Evolutionary conservation across 2,888 invertebrate species (phyloP), one percentile per base, ranked within the genome.

Genomic region (Lampropteryx suffumata): DNA sequence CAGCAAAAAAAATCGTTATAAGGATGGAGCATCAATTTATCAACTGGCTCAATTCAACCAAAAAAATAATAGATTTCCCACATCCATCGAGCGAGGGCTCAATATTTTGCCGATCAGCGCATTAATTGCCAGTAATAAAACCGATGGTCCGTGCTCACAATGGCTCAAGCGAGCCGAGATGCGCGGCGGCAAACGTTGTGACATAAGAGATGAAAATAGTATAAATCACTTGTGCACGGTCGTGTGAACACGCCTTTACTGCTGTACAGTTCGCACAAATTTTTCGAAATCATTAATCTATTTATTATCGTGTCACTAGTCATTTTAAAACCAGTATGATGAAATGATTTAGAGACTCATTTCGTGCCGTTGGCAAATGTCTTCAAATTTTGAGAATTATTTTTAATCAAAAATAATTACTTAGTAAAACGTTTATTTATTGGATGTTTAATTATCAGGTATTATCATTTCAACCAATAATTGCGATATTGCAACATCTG

Each of bases 61-160:
- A 54, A 60, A 57, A 56, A 59, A 62, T 53, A 58, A 57, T 55
- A 57, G 55, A 44, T 48, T 53, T 61, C 42, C 62, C 65, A 56
- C 63, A 67, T 71, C 50, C 56, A 69, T 71, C 65, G 65, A 62
- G 68, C 60, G 67, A 57, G 67, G 61, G 65, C 62, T 72, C 73
- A 80, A 79, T 79, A 77, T 81, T 80, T 76, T 71, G 72, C 64
- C 73, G 71, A 82, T 79, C 73, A 59, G 64, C 59, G 65, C 74
- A 83, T 83, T 84, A 82, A 85, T 84, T 79, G 80, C 69, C 66
- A 71, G 76, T 76, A 80, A 79, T 83, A 78, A 84, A 82, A 74
- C 69, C 76, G 79, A 83, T 82, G 84, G 76, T 71, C 65, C 84
- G 67, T 77, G 59, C 44, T 37, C 41, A 72, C 73, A 76, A 76